A percentile compares a stretch with the other conserved stretches of the same genome.
These are phyloP conservation scores for Thunnus albacares DNA, from an alignment of 2,797 vertebrate genomes.

Conservation along the genomic window DNA sequence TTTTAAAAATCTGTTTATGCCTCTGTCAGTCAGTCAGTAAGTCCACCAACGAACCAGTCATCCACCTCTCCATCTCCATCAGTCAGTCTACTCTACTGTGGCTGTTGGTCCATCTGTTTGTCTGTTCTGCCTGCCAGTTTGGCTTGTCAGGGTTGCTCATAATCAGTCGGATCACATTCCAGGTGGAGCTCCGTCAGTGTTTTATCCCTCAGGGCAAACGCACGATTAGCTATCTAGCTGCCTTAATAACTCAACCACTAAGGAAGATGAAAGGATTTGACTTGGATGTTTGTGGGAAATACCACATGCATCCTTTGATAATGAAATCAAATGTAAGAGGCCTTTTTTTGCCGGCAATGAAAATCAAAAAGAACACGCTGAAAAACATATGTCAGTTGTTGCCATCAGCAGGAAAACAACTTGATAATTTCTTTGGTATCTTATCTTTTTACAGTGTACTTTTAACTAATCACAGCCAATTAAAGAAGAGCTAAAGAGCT, in stretches of 20 bases:
- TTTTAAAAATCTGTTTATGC: neutral
- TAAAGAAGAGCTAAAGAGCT: conserved; percentile 29
- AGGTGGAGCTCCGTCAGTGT: conserved; percentile 48
- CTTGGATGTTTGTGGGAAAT: conserved; percentile 9
- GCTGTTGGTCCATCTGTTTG: conserved; percentile 46
- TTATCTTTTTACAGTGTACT: conserved; percentile 9
- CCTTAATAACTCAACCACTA: conserved; percentile 22
- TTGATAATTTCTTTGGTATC: conserved; percentile 4
- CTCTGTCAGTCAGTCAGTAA: conserved; percentile 2
- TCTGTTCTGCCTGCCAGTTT: conserved; percentile 28
- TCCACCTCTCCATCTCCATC: neutral
- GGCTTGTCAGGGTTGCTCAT: conserved; percentile 34
- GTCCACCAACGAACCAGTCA: neutral
- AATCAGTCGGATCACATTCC: conserved; percentile 51
- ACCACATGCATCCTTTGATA: conserved; percentile 3
- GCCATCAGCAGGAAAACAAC: conserved; percentile 3
- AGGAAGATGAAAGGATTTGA: conserved; percentile 2
- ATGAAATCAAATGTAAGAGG: conserved; percentile 12
- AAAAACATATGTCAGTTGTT: conserved; percentile 12
- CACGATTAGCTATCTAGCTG: neutral
- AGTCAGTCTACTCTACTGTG: conserved; percentile 13
- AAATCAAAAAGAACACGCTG: neutral
- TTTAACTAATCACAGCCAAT: conserved; percentile 32
- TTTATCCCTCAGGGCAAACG: conserved; percentile 31
- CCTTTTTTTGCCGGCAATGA: neutral